Conservation (phyloP, 2,888 invertebrate species). For the Pachydiplax longipennis region DNA sequence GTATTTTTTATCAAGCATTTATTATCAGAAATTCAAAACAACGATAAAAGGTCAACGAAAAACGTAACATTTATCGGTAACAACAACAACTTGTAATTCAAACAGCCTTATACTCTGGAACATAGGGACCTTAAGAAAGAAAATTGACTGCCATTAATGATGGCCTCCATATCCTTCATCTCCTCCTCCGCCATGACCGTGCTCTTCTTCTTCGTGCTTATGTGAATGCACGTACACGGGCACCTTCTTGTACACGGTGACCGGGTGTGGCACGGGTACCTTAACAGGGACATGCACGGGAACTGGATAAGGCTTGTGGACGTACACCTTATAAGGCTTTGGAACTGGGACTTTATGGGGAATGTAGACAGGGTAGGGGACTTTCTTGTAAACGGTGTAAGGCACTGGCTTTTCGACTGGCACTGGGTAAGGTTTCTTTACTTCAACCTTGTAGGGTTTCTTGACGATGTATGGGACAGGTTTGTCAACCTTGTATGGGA, state of each 20-base stretch:
- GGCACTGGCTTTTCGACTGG: constrained; percentile 54
- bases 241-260: constrained; percentile 66
- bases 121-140: no score
- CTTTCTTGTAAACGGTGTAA: constrained; percentile 53
- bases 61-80: no score
- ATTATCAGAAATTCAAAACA: no score
- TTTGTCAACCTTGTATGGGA: constrained; percentile 53
- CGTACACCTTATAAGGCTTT: constrained; percentile 50
- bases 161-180: neutral
- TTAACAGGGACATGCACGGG: constrained; percentile 58
- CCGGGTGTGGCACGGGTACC: constrained; percentile 60
- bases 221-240: constrained; percentile 61
- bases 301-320: constrained; percentile 52
- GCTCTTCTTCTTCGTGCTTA: neutral
- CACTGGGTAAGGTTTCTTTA: constrained; percentile 53
- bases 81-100: no score
- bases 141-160: neutral
- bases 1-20: no score
- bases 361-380: constrained; percentile 50
- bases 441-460: constrained; percentile 53
- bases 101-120: no score
- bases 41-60: no score
- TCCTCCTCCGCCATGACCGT: neutral
- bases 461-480: constrained; percentile 54
- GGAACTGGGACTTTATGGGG: constrained; percentile 52